Conservation (phyloP, 2,113 vertebrate genomes). For the Myrmecophaga tridactyla region DNA sequence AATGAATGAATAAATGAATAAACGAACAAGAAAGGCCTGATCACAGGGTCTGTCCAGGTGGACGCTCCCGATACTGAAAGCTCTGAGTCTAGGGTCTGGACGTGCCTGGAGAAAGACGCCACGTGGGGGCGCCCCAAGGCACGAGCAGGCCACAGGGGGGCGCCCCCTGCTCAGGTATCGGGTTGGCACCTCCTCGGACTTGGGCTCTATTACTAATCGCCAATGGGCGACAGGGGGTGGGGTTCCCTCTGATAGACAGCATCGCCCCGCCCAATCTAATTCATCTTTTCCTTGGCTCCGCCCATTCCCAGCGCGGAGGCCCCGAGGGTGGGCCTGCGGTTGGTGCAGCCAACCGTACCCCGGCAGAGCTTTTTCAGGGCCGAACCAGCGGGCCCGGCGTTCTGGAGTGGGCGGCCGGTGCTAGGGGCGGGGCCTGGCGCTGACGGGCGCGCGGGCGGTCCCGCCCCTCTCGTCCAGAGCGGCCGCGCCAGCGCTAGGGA, state of each 20-base stretch:
- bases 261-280: constrained; percentile 78
- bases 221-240: constrained; percentile 26
- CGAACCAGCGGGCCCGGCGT: background rate
- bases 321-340: background rate
- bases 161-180: constrained; percentile 71
- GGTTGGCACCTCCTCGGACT: background rate
- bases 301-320: background rate
- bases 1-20: background rate
- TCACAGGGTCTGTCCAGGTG: background rate
- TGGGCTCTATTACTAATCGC: background rate
- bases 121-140: background rate
- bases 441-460: constrained; percentile 52
- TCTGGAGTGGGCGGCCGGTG: constrained; percentile 55
- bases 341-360: constrained; percentile 55
- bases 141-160: constrained; percentile 76
- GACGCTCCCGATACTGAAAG: background rate
- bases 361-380: constrained; percentile 55
- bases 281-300: constrained; percentile 79
- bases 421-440: constrained; percentile 53
- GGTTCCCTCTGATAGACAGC: background rate
- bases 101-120: background rate
- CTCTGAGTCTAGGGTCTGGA: background rate
- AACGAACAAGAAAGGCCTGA: background rate
- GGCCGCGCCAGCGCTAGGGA: constrained; percentile 49
- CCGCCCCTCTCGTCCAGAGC: constrained; percentile 58